phyloP scores from a whole-genome alignment of 2,888 invertebrate species.

The Protula sp. region DNA sequence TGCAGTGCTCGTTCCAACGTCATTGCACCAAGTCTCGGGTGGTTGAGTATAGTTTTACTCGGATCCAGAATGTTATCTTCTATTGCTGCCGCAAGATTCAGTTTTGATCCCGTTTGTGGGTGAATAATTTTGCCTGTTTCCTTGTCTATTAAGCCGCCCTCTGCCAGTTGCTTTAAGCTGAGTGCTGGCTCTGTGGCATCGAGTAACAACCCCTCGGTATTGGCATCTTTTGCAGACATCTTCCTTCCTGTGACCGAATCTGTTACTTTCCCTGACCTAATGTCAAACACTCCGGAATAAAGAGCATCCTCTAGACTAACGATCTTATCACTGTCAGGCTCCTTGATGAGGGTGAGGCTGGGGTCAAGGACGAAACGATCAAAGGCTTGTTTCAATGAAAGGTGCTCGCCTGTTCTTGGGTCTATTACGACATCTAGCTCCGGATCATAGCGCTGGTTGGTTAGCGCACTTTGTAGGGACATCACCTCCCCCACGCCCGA shows the following conservation, averaged over 20 bases:
- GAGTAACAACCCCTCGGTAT: constrained; percentile 40
- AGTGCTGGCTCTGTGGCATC: constrained; percentile 27
- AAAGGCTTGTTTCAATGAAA: constrained; percentile 73
- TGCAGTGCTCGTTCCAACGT: constrained; percentile 71
- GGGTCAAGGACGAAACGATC: constrained; percentile 74
- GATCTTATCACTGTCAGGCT: constrained; percentile 10
- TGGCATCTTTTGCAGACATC: constrained; percentile 30
- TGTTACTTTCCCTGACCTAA: constrained; percentile 23
- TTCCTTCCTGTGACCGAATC: constrained; percentile 34
- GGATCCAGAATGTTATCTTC: constrained; percentile 70
- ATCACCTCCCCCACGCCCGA: constrained; percentile 12
- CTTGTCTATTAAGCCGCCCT: constrained; percentile 71
- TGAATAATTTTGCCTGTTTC: constrained; percentile 58
- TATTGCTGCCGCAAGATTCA: constrained; percentile 8
- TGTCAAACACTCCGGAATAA: constrained; percentile 3
- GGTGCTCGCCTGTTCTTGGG: constrained; percentile 63
- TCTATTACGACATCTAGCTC: constrained; percentile 59
- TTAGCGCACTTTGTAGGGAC: not conserved
- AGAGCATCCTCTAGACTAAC: constrained; percentile 18
- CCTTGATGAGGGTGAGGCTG: constrained; percentile 5
- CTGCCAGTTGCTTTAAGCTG: constrained; percentile 60
- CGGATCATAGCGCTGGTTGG: not conserved
- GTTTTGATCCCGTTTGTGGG: constrained; percentile 61
- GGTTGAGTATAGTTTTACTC: not conserved
- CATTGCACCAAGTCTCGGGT: constrained; percentile 8